A percentile compares a stretch with the other conserved stretches of the same genome.
These are phyloP conservation scores for Limnephilus auricula DNA, from an alignment of 2,888 invertebrate species.

Conservation along the genomic window DNA sequence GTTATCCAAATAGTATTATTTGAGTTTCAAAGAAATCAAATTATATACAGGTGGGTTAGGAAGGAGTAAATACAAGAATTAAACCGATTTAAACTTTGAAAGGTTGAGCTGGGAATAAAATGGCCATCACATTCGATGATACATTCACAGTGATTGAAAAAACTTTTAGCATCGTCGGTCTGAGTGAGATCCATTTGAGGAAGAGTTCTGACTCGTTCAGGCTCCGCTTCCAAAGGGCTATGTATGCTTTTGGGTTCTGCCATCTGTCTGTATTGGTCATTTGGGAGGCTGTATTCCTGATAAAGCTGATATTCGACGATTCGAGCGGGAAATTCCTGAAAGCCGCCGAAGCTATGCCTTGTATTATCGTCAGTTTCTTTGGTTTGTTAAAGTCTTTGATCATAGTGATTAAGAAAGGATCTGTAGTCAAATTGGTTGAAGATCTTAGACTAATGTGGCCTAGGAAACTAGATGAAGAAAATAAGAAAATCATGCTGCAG, in stretches of 20 bases:
- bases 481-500: conserved; percentile 42
- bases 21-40: too few relatives aligned
- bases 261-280: conserved; percentile 51
- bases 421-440: conserved; percentile 50
- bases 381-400: conserved; percentile 55
- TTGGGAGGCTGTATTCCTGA: conserved; percentile 49
- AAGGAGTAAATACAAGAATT: too few relatives aligned
- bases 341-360: conserved; percentile 59
- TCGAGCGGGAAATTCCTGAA: conserved; percentile 52
- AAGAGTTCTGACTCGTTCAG: conserved; percentile 14
- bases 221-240: conserved; percentile 52
- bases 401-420: conserved; percentile 41
- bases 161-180: conserved; percentile 55
- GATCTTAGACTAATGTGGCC: conserved; percentile 59
- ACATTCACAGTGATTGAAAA: conserved; percentile 57
- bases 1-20: too few relatives aligned
- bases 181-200: conserved; percentile 57
- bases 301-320: conserved; percentile 24
- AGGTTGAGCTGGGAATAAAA: conserved; percentile 9
- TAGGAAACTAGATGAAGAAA: conserved; percentile 27
- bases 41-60: too few relatives aligned
- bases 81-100: too few relatives aligned
- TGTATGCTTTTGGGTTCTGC: conserved; percentile 51
- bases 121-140: conserved; percentile 55
- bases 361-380: conserved; percentile 55